Percentiles rank a stretch among this genome's conserved stretches.
These are phyloP conservation scores for Plusia festucae DNA, from an alignment of 2,888 invertebrate genomes.

Conservation along the genomic window DNA sequence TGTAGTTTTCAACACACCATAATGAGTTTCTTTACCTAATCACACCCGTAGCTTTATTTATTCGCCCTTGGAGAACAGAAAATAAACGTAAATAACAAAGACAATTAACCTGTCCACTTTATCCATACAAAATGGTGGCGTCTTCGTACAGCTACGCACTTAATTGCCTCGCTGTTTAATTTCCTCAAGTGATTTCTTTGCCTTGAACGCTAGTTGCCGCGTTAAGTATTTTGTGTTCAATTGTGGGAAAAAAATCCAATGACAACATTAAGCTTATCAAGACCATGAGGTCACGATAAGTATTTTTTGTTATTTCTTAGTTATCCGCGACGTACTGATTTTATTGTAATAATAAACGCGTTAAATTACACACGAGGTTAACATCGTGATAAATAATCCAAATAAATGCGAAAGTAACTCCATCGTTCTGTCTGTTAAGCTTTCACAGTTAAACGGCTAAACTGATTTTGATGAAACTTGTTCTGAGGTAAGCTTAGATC, in stretches of 20 bases:
- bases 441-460: too few relatives aligned
- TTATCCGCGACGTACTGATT: not conserved
- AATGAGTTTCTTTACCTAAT: constrained; percentile 35
- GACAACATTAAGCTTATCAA: constrained; percentile 14
- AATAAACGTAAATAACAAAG: constrained; percentile 55
- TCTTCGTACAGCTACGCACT: constrained; percentile 28
- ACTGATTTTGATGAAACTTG: too few relatives aligned
- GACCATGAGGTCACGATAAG: constrained; percentile 15
- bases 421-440: too few relatives aligned
- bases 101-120: constrained; percentile 55
- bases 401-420: too few relatives aligned
- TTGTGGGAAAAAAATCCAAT: constrained; percentile 35
- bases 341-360: constrained; percentile 7
- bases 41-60: constrained; percentile 30
- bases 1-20: constrained; percentile 1
- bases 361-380: constrained; percentile 5
- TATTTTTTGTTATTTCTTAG: constrained; percentile 11
- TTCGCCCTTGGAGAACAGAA: constrained; percentile 29
- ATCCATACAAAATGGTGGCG: constrained; percentile 47
- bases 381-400: not conserved
- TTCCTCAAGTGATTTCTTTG: constrained; percentile 51
- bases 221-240: constrained; percentile 20
- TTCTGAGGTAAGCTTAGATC: too few relatives aligned
- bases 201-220: constrained; percentile 37
- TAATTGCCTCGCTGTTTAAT: constrained; percentile 51